These are phyloP conservation scores for Ceyx erithaca DNA, from an alignment of 2,797 vertebrate species.

Conservation along the genomic window DNA sequence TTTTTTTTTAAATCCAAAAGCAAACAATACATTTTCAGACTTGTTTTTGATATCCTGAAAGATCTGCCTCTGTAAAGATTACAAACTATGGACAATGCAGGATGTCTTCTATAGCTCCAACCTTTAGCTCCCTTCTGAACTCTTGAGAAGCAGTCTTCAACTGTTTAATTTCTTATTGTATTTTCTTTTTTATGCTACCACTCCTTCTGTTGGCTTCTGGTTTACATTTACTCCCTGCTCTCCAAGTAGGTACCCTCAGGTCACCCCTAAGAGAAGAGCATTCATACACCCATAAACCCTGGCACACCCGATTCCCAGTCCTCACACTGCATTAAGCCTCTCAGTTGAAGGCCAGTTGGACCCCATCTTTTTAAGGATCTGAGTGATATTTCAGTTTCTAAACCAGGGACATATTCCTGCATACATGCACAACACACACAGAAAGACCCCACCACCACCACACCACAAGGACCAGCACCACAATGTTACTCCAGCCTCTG, in stretches of 20 bases:
- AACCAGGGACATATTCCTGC: background rate
- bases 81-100: background rate
- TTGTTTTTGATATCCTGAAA: background rate
- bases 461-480: background rate
- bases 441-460: background rate
- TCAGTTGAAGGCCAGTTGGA: background rate
- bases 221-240: background rate
- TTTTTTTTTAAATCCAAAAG: background rate
- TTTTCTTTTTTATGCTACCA: too few species aligned
- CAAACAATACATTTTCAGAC: background rate
- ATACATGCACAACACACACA: fast-evolving
- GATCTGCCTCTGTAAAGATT: background rate
- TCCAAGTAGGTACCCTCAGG: background rate
- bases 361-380: background rate
- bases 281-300: background rate
- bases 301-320: background rate
- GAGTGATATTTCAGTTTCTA: background rate
- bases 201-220: background rate
- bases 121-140: background rate
- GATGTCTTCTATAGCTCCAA: background rate
- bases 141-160: background rate
- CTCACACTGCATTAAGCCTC: fast-evolving
- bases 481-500: background rate
- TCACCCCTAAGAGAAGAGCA: background rate
- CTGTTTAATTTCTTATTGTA: too few species aligned